Evolutionary conservation across 2,888 invertebrate genomes (phyloP).

Genomic region (Drosophila kanekoi): DNA sequence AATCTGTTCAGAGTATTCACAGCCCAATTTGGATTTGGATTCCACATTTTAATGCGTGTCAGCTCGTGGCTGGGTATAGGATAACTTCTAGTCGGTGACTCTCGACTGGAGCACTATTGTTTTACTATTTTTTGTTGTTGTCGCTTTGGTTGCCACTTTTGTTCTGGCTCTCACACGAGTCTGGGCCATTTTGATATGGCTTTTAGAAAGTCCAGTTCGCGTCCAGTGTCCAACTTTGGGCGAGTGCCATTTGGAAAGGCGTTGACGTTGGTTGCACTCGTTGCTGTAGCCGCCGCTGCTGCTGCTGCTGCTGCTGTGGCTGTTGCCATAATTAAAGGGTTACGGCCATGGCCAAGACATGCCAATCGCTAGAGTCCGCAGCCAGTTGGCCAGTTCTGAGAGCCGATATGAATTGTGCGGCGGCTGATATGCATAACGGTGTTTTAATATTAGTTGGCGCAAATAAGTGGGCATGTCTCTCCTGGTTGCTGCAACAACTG

Average conservation of each 20-base stretch:
- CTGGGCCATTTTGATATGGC: slow-evolving; percentile 61
- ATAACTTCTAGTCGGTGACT: background rate
- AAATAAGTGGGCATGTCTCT: slow-evolving; percentile 71
- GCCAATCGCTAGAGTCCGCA: slow-evolving; percentile 54
- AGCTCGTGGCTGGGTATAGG: background rate
- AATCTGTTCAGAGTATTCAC: no score
- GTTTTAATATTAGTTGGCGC: slow-evolving; percentile 79
- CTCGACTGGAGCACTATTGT: slow-evolving; percentile 20
- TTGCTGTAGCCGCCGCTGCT: slow-evolving; percentile 36
- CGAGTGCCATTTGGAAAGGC: slow-evolving; percentile 78
- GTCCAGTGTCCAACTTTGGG: slow-evolving; percentile 38
- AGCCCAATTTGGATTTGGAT: no score
- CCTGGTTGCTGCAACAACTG: slow-evolving; percentile 22
- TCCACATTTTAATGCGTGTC: no score
- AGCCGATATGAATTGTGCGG: slow-evolving; percentile 61
- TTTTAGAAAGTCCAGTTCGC: slow-evolving; percentile 67
- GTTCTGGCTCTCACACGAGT: slow-evolving; percentile 31
- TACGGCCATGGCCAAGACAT: slow-evolving; percentile 72
- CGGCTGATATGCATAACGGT: slow-evolving; percentile 78
- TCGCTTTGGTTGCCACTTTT: slow-evolving; percentile 40
- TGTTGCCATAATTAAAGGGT: slow-evolving; percentile 79
- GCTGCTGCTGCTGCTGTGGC: slow-evolving; percentile 44
- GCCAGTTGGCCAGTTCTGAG: slow-evolving; percentile 33
- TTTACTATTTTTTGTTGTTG: slow-evolving; percentile 26
- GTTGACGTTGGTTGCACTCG: slow-evolving; percentile 62